Conservation (phyloP, 2,797 vertebrate species). For the Taenioides sp. region DNA sequence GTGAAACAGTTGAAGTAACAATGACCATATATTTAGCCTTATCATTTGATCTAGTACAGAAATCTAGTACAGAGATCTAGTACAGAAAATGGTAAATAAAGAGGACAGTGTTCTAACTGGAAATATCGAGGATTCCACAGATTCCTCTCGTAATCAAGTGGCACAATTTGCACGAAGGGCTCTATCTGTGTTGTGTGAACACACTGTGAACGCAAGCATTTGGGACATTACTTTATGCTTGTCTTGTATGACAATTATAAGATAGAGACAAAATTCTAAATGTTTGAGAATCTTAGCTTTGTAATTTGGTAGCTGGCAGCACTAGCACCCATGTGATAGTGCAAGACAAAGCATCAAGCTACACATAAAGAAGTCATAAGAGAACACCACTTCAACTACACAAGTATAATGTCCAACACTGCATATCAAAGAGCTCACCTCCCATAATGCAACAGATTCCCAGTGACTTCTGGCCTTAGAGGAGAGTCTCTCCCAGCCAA, state of each 20-base stretch:
- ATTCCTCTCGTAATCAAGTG: slow-evolving; percentile 7
- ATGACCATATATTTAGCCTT: slow-evolving; percentile 1
- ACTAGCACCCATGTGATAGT: slow-evolving; percentile 12
- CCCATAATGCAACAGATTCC: slow-evolving; percentile 96
- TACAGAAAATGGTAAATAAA: slow-evolving; percentile 21
- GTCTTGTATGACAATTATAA: not conserved
- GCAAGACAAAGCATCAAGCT: not conserved
- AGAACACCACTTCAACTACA: not conserved
- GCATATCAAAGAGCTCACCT: slow-evolving; percentile 76
- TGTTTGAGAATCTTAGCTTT: slow-evolving; percentile 28
- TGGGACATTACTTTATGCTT: not conserved
- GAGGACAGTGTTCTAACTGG: slow-evolving; percentile 8
- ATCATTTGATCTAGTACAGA: slow-evolving; percentile 4
- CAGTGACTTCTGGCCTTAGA: slow-evolving; percentile 90
- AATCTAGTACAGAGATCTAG: too few species aligned
- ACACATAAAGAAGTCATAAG: not conserved
- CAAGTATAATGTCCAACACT: not conserved
- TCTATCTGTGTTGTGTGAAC: not conserved
- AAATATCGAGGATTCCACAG: slow-evolving; percentile 5
- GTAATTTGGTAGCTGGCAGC: slow-evolving; percentile 17
- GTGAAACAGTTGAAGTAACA: not conserved
- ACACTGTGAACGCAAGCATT: not conserved
- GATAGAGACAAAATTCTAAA: not conserved
- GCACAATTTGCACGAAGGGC: not conserved
- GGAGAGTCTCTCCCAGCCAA: slow-evolving; percentile 96